A percentile compares a stretch with the other conserved stretches of the same genome.
These are phyloP conservation scores for Microplitis mediator DNA, from an alignment of 1,140 invertebrate species.

Conservation along the genomic window DNA sequence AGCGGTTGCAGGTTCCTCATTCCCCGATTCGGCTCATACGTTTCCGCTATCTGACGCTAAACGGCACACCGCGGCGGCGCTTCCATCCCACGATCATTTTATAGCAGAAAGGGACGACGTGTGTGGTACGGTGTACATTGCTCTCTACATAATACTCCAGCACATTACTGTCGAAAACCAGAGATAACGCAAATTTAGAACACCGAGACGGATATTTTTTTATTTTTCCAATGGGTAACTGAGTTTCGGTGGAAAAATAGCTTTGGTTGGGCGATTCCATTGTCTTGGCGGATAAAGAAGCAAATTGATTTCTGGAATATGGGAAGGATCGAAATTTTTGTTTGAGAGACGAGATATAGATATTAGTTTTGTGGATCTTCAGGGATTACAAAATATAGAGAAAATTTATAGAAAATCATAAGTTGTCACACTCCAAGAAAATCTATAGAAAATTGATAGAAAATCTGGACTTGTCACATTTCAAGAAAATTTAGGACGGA, in stretches of 20 bases:
- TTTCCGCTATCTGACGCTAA: constrained; percentile 54
- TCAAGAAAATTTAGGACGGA: too few relatives aligned
- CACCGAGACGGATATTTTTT: constrained; percentile 47
- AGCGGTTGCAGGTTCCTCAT: background rate
- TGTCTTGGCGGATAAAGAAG: too few relatives aligned
- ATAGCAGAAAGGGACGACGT: constrained; percentile 13
- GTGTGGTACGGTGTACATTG: background rate
- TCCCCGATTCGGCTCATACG: constrained; percentile 42
- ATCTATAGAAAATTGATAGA: too few relatives aligned
- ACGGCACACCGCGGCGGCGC: constrained; percentile 27
- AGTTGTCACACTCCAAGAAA: too few relatives aligned
- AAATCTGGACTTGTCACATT: too few relatives aligned
- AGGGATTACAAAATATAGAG: too few relatives aligned
- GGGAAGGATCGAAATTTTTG: too few relatives aligned
- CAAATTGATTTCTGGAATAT: too few relatives aligned
- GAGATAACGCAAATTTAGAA: constrained; percentile 56
- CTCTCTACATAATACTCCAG: constrained; percentile 37
- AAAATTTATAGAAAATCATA: too few relatives aligned
- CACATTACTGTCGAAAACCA: constrained; percentile 53
- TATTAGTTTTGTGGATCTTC: too few relatives aligned
- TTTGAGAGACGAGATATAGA: too few relatives aligned
- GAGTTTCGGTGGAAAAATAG: constrained; percentile 7
- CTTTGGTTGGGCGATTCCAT: too few relatives aligned
- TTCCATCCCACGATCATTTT: background rate
- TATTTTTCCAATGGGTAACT: background rate